Conservation (phyloP, 30 jellyfish, hydroid and myxozoan genomes). For the Nemopilema nomurai region DNA sequence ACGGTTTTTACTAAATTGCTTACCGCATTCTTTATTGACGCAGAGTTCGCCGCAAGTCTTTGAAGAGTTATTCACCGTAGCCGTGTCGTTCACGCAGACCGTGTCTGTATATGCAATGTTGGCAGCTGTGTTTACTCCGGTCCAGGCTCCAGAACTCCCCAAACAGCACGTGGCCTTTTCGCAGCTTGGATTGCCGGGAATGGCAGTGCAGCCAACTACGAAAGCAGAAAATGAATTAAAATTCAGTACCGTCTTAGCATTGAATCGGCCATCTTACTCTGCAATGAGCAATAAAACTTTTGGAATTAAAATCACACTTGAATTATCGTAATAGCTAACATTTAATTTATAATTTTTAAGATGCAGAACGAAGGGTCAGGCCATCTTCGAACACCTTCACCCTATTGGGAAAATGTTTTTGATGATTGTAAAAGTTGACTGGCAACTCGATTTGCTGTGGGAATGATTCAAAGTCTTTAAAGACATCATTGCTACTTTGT, state of each 20-base stretch:
- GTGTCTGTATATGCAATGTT: background rate
- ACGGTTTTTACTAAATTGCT: background rate
- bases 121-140: slow-evolving; percentile 10
- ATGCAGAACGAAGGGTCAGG: too few species aligned
- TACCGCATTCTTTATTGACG: slow-evolving; percentile 5
- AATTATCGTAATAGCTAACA: too few species aligned
- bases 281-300: background rate
- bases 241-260: too few species aligned
- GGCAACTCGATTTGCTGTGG: too few species aligned
- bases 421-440: too few species aligned
- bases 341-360: too few species aligned
- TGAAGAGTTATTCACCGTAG: background rate
- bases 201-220: background rate
- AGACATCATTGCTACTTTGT: too few species aligned
- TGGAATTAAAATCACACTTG: too few species aligned
- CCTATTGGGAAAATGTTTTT: too few species aligned
- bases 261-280: too few species aligned
- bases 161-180: background rate
- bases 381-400: too few species aligned
- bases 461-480: too few species aligned
- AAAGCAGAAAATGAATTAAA: background rate
- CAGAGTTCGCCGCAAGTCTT: background rate
- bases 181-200: background rate
- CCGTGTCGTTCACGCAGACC: background rate
- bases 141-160: slow-evolving; percentile 26